phyloP scores from a whole-genome alignment of 2,113 vertebrate species.

The Pimephales promelas region DNA sequence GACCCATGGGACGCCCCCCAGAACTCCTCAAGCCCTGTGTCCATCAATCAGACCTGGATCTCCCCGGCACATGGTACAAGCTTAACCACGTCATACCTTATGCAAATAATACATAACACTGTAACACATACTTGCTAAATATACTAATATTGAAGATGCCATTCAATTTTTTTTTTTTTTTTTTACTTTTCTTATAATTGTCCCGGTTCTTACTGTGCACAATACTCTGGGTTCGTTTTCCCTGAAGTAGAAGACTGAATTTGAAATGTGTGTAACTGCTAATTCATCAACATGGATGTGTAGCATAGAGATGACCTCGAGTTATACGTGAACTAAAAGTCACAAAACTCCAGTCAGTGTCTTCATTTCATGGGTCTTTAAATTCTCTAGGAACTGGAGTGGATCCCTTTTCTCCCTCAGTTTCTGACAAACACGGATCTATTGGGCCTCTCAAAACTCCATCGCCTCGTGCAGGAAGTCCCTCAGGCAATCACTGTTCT shows the following conservation, averaged over 20 bases:
- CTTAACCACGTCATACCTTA: too few relatives aligned
- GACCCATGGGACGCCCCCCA: constrained; percentile 84
- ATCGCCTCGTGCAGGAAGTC: constrained; percentile 73
- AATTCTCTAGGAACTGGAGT: constrained; percentile 54
- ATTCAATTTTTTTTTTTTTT: too few relatives aligned
- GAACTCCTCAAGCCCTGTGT: constrained; percentile 61
- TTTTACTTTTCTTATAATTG: too few relatives aligned
- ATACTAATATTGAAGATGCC: neutral
- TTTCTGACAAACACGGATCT: constrained; percentile 62
- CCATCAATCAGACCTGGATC: constrained; percentile 60
- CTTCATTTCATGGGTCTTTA: neutral
- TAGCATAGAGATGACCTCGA: neutral
- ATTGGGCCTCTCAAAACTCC: constrained; percentile 46
- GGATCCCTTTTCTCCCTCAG: constrained; percentile 79
- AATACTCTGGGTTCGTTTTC: too few relatives aligned
- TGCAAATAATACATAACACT: neutral
- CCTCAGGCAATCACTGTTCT: constrained; percentile 78
- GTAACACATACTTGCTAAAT: neutral
- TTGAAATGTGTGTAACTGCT: neutral
- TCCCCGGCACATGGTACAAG: constrained; percentile 63
- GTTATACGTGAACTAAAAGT: neutral
- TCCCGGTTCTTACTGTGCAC: too few relatives aligned
- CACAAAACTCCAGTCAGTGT: neutral
- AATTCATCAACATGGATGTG: neutral
- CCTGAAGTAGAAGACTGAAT: too few relatives aligned